phyloP scores from a whole-genome alignment of 1,140 invertebrate species.

The Procambarus virginalis region DNA sequence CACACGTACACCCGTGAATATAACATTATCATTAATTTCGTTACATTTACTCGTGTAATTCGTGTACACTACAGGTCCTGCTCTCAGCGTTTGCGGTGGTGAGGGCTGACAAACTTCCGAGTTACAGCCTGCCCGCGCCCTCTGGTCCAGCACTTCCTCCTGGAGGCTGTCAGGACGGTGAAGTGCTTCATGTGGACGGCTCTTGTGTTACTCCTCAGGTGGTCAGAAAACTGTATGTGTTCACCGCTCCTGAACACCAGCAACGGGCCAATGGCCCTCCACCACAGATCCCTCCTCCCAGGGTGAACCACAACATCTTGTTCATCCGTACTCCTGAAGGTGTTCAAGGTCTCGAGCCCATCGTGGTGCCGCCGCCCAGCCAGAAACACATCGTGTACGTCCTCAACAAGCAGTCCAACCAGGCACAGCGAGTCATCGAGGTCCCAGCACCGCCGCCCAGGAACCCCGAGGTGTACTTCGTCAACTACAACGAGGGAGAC shows the following conservation, averaged over 20 bases:
- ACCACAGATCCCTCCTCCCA: slow-evolving; percentile 12
- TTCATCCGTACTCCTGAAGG: slow-evolving; percentile 26
- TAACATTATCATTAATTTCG: too few species aligned
- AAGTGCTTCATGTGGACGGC: slow-evolving; percentile 19
- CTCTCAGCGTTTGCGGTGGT: not conserved
- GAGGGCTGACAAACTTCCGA: not conserved
- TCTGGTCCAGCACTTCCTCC: not conserved
- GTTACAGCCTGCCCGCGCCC: not conserved
- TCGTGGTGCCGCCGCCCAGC: slow-evolving; percentile 24
- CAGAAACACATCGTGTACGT: slow-evolving; percentile 24
- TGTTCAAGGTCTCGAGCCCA: not conserved
- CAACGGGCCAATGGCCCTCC: not conserved
- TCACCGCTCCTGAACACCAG: not conserved
- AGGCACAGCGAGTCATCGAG: slow-evolving; percentile 15
- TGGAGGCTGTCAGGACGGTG: not conserved
- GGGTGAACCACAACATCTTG: slow-evolving; percentile 20
- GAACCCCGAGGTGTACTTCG: slow-evolving; percentile 30
- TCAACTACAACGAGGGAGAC: slow-evolving; percentile 26
- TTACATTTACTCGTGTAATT: not conserved
- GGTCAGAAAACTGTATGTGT: slow-evolving; percentile 5
- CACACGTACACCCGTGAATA: not conserved
- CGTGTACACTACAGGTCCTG: not conserved
- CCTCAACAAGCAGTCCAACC: not conserved
- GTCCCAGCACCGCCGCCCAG: not conserved
- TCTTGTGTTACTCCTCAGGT: slow-evolving; percentile 25